Conservation (phyloP, 1,140 invertebrate species). For the Bombus waltoni region DNA sequence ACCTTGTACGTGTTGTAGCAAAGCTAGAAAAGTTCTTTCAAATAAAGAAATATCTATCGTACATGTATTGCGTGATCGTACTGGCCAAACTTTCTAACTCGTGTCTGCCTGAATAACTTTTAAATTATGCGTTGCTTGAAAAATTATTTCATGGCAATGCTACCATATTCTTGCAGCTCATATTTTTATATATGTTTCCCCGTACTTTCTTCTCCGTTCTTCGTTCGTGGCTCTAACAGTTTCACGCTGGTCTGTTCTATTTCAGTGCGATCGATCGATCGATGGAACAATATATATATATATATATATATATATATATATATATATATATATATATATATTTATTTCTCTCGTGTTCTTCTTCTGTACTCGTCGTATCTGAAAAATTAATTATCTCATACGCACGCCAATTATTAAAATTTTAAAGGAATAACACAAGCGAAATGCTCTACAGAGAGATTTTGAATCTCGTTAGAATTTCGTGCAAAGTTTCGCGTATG, state of each 20-base stretch:
- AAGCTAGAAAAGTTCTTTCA: neutral
- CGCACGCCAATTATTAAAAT: neutral
- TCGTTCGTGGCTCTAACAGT: neutral
- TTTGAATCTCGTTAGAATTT: conserved; percentile 42
- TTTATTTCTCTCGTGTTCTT: neutral
- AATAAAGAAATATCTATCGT: neutral
- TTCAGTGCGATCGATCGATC: neutral
- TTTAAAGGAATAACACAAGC: neutral
- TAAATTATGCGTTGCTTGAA: neutral
- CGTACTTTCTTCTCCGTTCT: neutral
- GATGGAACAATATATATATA: neutral
- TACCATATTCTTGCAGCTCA: neutral
- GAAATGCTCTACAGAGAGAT: conserved; percentile 32
- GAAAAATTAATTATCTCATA: neutral
- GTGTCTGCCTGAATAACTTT: neutral
- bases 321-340: neutral
- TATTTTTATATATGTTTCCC: neutral
- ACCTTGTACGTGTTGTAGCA: neutral
- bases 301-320: neutral
- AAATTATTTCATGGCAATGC: neutral
- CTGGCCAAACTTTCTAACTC: neutral
- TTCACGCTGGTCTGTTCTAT: neutral
- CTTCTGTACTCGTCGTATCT: neutral
- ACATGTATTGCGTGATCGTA: neutral
- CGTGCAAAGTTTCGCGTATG: neutral